Evolutionary conservation across 2,113 vertebrate species (phyloP), one percentile per base, ranked within the genome.

Genomic region (Chionis minor): DNA sequence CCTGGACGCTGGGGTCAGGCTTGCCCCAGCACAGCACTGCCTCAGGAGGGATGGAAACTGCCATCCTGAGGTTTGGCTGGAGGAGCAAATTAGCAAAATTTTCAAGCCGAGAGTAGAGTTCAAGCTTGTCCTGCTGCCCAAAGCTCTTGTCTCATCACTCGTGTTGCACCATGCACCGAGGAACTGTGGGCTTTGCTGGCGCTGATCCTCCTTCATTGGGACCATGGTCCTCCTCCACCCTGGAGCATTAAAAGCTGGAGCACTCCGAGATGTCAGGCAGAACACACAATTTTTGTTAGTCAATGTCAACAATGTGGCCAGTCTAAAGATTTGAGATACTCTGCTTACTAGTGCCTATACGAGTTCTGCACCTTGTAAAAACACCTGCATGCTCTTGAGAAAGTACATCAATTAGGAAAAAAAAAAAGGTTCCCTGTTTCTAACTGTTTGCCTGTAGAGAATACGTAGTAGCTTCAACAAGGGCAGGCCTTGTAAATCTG

Each of bases 121-220:
- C 69, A 80, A 92, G 40, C 63, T 51, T 47, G 17, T 61, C 59
- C 27, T 3, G 1, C 62, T 84, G 51, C 51, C 47, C 69, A 51
- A 66, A 84, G 27, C 10, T 80, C 27, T 88, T 27, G 22, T n/a
- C 16, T 74, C 56, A 63, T 70, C 73, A 30, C 38, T 72, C 0
- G 0, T 49, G 23, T 40, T 51, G n/a, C 5, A 8, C 0, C 0
- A 42, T 23, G 3, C 21, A 81, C 24, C 16, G 49, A 67, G 74
- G 52, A 88, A 26, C n/a, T 56, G 21, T 8, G 52, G 74, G 28
- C 8, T 72, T 69, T 90, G 44, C 52, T 79, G 70, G 65, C 28
- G 30, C 14, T 59, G 52, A 47, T 52, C 20, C n/a, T 54, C 32
- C 40, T 75, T 45, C 62, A 40, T 4, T 16, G 30, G 24, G 49